phyloP scores from a whole-genome alignment of 2,113 vertebrate species.

The Micronisus gabar region DNA sequence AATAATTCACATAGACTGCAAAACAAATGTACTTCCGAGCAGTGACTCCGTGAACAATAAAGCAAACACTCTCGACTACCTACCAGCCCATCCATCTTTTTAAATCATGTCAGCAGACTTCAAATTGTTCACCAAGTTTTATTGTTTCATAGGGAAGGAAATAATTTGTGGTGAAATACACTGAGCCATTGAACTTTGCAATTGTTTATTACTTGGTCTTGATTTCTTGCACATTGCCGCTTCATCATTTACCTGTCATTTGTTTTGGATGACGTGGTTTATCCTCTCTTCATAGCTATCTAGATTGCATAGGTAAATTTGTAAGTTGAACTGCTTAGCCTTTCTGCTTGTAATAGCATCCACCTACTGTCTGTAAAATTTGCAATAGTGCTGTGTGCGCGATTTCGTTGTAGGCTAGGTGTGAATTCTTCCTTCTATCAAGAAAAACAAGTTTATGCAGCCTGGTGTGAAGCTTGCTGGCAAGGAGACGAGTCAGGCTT shows the following conservation, averaged over 20 bases:
- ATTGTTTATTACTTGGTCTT: conserved; percentile 27
- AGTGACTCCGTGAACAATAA: background rate
- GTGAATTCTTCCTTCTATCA: background rate
- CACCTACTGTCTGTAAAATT: background rate
- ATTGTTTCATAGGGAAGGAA: conserved; percentile 8
- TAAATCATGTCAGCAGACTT: conserved; percentile 42
- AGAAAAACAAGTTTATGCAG: background rate
- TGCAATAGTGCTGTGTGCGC: background rate
- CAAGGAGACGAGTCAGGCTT: background rate
- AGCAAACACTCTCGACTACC: background rate
- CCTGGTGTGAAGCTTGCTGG: background rate
- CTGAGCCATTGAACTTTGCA: conserved; percentile 17
- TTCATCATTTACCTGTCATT: conserved; percentile 14
- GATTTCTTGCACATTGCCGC: background rate
- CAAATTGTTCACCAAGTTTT: conserved; percentile 2
- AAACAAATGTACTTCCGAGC: conserved; percentile 44
- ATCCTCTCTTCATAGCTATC: background rate
- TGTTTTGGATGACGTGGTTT: background rate
- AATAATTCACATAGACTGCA: conserved; percentile 20
- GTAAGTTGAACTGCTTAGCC: background rate
- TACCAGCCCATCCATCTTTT: conserved; percentile 44
- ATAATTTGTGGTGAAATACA: conserved; percentile 12
- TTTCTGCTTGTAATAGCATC: background rate
- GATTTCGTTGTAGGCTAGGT: background rate
- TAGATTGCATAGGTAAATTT: background rate